phyloP scores from a whole-genome alignment of 2,797 vertebrate species.

The Lepilemur ruficaudatus region DNA sequence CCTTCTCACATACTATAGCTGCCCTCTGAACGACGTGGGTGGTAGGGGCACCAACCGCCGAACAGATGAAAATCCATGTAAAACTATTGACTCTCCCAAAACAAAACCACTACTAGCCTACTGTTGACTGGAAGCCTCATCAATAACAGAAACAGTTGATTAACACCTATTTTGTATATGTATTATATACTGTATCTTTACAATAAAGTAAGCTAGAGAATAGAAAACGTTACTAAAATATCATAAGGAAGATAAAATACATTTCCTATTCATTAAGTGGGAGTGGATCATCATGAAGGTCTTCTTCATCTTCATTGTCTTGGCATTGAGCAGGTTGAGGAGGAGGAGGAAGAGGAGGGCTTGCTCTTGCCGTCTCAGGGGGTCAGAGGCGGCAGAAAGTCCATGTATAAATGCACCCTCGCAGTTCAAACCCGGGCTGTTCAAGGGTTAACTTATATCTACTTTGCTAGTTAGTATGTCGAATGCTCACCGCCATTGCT shows the following conservation, averaged over 20 bases:
- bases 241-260: neutral
- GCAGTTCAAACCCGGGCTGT: neutral
- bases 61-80: rapidly evolving
- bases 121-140: neutral
- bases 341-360: neutral
- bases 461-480: neutral
- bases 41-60: neutral
- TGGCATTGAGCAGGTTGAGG: neutral
- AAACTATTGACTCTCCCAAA: neutral
- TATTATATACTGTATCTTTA: neutral
- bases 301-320: neutral
- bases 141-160: neutral
- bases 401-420: neutral
- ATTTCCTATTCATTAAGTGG: neutral
- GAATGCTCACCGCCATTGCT: neutral
- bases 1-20: neutral
- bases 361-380: neutral
- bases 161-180: neutral
- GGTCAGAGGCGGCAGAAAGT: neutral
- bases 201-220: neutral
- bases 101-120: neutral
- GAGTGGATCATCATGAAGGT: neutral
- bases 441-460: neutral
- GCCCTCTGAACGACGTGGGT: too few relatives aligned
- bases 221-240: neutral